phyloP scores from a whole-genome alignment of 23 tunicate species.

The Ciona savignyi region DNA sequence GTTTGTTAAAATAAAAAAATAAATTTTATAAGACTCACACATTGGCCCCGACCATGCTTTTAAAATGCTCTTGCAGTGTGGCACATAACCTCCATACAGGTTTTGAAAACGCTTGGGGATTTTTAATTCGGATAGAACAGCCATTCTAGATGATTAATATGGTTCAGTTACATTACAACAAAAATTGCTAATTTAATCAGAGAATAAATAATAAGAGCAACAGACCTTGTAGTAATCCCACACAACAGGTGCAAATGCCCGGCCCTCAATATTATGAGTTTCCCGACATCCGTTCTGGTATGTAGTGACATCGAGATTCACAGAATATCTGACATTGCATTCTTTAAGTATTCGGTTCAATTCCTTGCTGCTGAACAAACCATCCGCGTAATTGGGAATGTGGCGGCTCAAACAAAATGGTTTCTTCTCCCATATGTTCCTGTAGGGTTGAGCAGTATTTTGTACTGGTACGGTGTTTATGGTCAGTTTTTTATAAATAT shows the following conservation, averaged over 20 bases:
- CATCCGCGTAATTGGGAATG: slow-evolving; percentile 40
- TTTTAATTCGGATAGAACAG: slow-evolving; percentile 70
- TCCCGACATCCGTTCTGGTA: slow-evolving; percentile 54
- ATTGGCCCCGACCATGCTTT: slow-evolving; percentile 88
- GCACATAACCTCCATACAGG: slow-evolving; percentile 74
- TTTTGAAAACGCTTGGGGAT: slow-evolving; percentile 83
- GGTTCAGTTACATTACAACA: neutral
- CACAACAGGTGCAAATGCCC: slow-evolving; percentile 62
- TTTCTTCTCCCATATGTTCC: slow-evolving; percentile 78
- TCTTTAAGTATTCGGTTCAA: slow-evolving; percentile 50
- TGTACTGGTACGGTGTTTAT: too few species aligned
- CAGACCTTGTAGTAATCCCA: slow-evolving; percentile 85
- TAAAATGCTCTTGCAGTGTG: slow-evolving; percentile 84
- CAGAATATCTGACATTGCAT: slow-evolving; percentile 61
- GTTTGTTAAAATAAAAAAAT: neutral
- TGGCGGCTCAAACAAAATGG: slow-evolving; percentile 51
- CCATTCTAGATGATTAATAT: slow-evolving; percentile 43
- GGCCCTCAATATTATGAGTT: slow-evolving; percentile 70
- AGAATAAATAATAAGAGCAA: too few species aligned
- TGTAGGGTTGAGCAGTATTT: too few species aligned
- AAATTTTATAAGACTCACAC: slow-evolving; percentile 36
- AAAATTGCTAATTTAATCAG: neutral
- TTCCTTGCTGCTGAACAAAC: slow-evolving; percentile 43
- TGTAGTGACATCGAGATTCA: slow-evolving; percentile 85
- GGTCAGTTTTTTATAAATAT: too few species aligned